phyloP scores from a whole-genome alignment of 1,140 invertebrate species.

The Bombyx mori region DNA sequence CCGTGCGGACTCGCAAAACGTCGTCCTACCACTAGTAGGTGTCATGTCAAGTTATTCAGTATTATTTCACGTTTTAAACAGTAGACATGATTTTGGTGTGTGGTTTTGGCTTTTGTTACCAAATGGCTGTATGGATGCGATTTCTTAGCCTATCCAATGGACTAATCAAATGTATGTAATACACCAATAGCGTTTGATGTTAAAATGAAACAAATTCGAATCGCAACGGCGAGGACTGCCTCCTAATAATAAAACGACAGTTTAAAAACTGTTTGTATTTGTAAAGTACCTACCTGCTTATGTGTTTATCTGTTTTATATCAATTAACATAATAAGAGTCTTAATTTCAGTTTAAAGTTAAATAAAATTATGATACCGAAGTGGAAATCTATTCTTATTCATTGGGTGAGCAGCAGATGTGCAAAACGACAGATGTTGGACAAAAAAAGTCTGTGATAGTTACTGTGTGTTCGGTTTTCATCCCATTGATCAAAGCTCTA shows the following conservation, averaged over 20 bases:
- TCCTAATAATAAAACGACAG: slow-evolving; percentile 14
- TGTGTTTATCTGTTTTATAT: not conserved
- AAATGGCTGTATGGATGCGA: too few relatives aligned
- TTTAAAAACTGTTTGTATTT: slow-evolving; percentile 33
- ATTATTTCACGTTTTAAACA: too few relatives aligned
- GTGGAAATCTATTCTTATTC: slow-evolving; percentile 53
- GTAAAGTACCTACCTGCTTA: slow-evolving; percentile 4
- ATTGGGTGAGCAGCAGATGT: slow-evolving; percentile 49
- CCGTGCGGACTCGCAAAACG: too few relatives aligned
- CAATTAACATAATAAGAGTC: not conserved
- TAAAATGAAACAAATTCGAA: slow-evolving; percentile 9
- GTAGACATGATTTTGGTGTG: too few relatives aligned
- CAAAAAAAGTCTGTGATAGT: not conserved
- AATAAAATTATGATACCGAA: slow-evolving; percentile 38
- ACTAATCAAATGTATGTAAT: too few relatives aligned
- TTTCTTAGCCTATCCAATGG: too few relatives aligned
- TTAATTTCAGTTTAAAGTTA: not conserved
- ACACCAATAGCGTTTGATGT: too few relatives aligned
- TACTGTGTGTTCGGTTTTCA: not conserved
- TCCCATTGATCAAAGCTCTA: not conserved
- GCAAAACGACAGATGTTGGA: slow-evolving; percentile 1
- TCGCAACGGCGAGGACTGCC: slow-evolving; percentile 28
- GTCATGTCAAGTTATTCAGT: too few relatives aligned
- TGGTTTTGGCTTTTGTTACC: too few relatives aligned
- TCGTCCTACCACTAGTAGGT: too few relatives aligned